A percentile compares a stretch with the other conserved stretches of the same genome.
Evolutionary conservation across 2,797 vertebrate genomes (phyloP).

Genomic region (Thunnus albacares): DNA sequence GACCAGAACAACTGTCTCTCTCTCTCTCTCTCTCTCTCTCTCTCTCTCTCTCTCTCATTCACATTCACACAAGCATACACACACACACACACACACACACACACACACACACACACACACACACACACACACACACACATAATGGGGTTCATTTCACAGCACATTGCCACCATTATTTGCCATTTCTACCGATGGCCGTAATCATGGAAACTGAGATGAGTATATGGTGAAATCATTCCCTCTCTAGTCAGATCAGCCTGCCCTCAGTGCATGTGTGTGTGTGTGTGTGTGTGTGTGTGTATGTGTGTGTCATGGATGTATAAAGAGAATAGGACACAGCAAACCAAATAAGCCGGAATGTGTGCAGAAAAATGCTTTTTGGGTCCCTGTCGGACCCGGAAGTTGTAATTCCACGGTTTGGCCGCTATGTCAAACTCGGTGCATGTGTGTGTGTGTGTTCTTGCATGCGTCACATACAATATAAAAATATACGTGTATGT

Average conservation of each 20-base stretch:
- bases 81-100: not conserved
- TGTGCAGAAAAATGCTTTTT: no score
- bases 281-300: conserved; percentile 9
- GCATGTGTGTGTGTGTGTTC: not conserved
- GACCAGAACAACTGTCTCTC: not conserved
- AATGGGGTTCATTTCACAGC: conserved; percentile 82
- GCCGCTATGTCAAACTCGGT: not conserved
- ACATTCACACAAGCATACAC: no score
- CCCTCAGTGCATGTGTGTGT: conserved; percentile 23
- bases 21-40: not conserved
- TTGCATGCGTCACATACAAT: not conserved
- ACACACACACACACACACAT: conserved; percentile 45
- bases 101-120: conserved; percentile 21
- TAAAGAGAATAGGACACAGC: no score
- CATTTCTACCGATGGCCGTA: conserved; percentile 75
- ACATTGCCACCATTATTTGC: conserved; percentile 82
- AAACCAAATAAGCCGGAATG: no score
- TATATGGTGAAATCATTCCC: conserved; percentile 70
- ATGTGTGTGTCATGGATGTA: not conserved
- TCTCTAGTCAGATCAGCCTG: conserved; percentile 72
- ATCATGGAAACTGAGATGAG: conserved; percentile 75
- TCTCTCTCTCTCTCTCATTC: not conserved
- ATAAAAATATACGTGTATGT: not conserved
- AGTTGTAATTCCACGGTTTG: no score
- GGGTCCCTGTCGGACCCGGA: no score